Evolutionary conservation across 2,797 vertebrate species (phyloP), one percentile per base, ranked within the genome.

Genomic region (Tokudaia muenninki): DNA sequence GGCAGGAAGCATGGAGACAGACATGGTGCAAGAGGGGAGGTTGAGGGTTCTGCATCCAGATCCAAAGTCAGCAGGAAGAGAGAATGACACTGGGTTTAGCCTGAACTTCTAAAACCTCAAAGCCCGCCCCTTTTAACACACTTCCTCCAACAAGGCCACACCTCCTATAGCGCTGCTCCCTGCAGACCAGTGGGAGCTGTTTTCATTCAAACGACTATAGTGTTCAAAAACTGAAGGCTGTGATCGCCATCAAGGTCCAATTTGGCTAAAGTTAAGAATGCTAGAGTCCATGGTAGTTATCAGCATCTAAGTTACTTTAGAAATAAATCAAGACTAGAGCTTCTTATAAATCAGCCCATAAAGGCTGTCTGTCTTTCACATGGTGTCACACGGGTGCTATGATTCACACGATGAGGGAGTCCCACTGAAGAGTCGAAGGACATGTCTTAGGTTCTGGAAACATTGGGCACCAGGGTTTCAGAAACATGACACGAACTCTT

Each of bases 291-390:
- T 65, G 88, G 61, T 79, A 89, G 93, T 21, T 67, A 22, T 72
- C n/a, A 87, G 41, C 17, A 82, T 86, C 65, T 82, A 55, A 44
- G 22, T 89, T 57, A 70, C 72, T 84, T 95, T 95, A 37, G 19
- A 94, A 94, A 91, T 47, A 94, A 94, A 87, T 92, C 88, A 83
- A 79, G 86, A 55, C 22, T 74, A 92, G 78, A 81, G 29, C 2
- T 55, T 78, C 80, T 78, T 19, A 9, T 55, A 55, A 80, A 47
- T 52, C 72, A 92, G 41, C 7, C 26, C 67, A 83, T 31, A 55
- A 80, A 61, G 22, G 26, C 10, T 41, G 14, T 44, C 41, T 31
- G 26, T 37, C 34, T 41, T 8, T 37, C 94, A 31, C 91, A 22
- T 57, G 50, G 63, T 61, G 22, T 86, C 77, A 74, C 5, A 37